Conservation (phyloP, 2,888 invertebrate genomes). For the Epistrophe eligans region DNA sequence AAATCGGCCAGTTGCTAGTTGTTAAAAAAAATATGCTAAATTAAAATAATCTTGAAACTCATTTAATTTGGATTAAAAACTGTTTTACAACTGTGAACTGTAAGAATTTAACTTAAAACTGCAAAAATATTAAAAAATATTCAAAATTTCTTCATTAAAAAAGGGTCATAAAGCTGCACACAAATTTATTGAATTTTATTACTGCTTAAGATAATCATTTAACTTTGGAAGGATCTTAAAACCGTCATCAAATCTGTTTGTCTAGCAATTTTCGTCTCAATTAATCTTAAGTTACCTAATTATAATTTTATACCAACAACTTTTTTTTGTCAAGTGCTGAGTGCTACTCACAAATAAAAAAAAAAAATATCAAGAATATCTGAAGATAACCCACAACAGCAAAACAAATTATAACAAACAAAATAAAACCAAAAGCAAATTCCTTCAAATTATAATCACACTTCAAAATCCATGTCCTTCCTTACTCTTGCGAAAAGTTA, state of each 20-base stretch:
- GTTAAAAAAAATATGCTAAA: no score
- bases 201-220: no score
- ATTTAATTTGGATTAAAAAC: no score
- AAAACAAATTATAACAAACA: neutral
- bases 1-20: no score
- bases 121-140: no score
- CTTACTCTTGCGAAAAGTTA: constrained; percentile 2
- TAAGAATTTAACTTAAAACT: no score
- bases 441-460: neutral
- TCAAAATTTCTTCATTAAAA: no score
- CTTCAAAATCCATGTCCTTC: neutral
- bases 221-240: neutral
- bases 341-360: neutral
- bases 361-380: neutral
- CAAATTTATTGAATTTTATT: no score
- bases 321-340: neutral
- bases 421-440: neutral
- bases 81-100: no score
- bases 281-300: neutral
- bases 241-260: neutral
- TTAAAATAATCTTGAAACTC: no score
- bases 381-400: neutral
- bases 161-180: neutral
- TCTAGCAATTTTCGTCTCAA: neutral
- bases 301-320: neutral